phyloP scores from a whole-genome alignment of 2,888 invertebrate species.

The Chloroclystis v-ata region DNA sequence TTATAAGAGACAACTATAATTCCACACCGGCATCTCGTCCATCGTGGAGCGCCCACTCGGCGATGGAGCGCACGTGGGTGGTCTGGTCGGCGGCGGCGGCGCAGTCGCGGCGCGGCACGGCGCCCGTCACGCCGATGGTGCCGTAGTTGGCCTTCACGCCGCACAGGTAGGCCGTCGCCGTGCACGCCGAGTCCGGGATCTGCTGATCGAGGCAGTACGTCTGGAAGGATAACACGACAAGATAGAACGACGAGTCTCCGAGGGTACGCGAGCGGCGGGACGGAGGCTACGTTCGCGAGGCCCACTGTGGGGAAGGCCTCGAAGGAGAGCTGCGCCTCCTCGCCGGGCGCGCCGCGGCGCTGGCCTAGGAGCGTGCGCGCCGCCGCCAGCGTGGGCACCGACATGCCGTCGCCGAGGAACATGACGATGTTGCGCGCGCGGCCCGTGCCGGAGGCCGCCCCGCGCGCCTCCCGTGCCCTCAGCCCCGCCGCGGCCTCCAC shows the following conservation, averaged over 20 bases:
- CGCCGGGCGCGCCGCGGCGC: conserved; percentile 66
- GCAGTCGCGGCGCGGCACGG: conserved; percentile 79
- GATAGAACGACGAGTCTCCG: background rate
- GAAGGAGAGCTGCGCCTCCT: conserved; percentile 77
- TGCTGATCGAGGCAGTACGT: conserved; percentile 79
- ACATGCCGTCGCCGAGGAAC: conserved; percentile 86
- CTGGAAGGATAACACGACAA: conserved; percentile 35
- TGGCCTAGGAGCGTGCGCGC: conserved; percentile 80
- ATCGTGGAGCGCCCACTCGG: conserved; percentile 78
- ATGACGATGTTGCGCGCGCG: conserved; percentile 79
- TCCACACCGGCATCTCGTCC: conserved; percentile 51
- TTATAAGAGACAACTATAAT: too few relatives aligned
- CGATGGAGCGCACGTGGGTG: conserved; percentile 80
- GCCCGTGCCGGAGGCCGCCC: conserved; percentile 26
- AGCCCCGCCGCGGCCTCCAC: conserved; percentile 25
- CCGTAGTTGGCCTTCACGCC: conserved; percentile 82
- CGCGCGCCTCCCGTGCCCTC: conserved; percentile 6
- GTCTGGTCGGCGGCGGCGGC: conserved; percentile 63
- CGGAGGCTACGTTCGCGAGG: conserved; percentile 33
- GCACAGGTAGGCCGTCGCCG: conserved; percentile 81
- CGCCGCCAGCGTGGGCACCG: conserved; percentile 81
- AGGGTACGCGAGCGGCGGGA: background rate
- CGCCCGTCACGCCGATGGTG: conserved; percentile 81
- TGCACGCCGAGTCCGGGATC: conserved; percentile 84
- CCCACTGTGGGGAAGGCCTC: conserved; percentile 80